These are phyloP conservation scores for Herpetotheres cachinnans DNA, from an alignment of 2,113 vertebrate species.

Conservation along the genomic window DNA sequence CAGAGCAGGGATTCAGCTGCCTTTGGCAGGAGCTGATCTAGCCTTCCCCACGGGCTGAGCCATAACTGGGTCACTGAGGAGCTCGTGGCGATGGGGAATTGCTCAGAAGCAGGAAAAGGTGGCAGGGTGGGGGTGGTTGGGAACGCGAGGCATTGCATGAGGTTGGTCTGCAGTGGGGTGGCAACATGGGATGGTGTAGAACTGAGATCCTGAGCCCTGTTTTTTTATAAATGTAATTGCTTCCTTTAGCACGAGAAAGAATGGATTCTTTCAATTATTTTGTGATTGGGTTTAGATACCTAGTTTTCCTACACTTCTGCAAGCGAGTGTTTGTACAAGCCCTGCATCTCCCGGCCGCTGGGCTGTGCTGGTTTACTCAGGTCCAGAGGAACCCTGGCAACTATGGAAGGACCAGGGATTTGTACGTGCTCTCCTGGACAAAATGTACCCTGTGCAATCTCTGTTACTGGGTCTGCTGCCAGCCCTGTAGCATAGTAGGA, in stretches of 20 bases:
- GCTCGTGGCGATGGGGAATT: accelerated
- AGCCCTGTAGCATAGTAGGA: not conserved
- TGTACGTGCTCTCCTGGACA: not conserved
- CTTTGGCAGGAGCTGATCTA: not conserved
- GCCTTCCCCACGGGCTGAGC: not conserved
- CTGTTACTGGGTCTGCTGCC: not conserved
- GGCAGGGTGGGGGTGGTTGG: not conserved
- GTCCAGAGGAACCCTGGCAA: not conserved
- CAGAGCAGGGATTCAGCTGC: not conserved
- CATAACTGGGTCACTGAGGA: not conserved
- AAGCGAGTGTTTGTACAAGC: not conserved
- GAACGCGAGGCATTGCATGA: not conserved
- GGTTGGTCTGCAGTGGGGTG: not conserved
- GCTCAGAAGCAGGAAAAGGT: not conserved
- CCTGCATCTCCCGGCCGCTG: not conserved
- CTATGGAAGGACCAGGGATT: not conserved
- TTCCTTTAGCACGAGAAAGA: not conserved
- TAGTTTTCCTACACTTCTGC: not conserved
- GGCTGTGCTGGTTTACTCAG: not conserved
- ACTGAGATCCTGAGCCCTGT: not conserved
- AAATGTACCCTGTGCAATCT: not conserved
- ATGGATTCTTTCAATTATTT: not conserved
- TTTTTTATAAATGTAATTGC: not conserved
- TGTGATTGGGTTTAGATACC: not conserved
- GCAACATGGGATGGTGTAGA: not conserved